Evolutionary conservation across 2,113 vertebrate species (phyloP).

Genomic region (Falco punctatus): DNA sequence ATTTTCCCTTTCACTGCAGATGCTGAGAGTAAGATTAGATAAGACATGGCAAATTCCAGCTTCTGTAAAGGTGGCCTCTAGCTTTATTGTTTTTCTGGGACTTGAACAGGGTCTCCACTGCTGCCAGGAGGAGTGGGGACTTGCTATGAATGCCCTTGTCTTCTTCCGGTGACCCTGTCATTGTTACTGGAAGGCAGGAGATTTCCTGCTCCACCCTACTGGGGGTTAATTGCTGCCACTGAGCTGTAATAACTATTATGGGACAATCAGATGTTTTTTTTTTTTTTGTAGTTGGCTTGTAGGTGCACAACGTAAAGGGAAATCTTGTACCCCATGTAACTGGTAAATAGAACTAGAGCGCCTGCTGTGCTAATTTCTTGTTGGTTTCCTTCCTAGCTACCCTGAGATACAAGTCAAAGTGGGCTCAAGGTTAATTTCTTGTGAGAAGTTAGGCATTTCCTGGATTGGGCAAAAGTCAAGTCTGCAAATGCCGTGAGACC

Average conservation of each 20-base stretch:
- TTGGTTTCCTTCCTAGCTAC: background rate
- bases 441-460: background rate
- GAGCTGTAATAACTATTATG: background rate
- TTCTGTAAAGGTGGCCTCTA: background rate
- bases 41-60: background rate
- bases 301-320: background rate
- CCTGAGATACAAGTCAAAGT: background rate
- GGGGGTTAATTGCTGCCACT: background rate
- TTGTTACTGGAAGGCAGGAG: slow-evolving; percentile 43
- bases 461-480: background rate
- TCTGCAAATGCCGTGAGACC: background rate
- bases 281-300: background rate
- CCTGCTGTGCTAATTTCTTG: background rate
- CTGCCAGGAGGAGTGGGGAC: background rate
- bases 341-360: background rate
- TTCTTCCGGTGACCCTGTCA: background rate
- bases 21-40: background rate
- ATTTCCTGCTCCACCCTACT: slow-evolving; percentile 32
- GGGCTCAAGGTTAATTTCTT: background rate
- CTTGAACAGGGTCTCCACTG: background rate
- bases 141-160: background rate
- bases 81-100: background rate
- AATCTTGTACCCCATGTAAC: background rate
- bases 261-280: background rate
- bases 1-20: background rate